phyloP scores from a whole-genome alignment of 2,113 vertebrate genomes.

The Brachyhypopomus gauderio region DNA sequence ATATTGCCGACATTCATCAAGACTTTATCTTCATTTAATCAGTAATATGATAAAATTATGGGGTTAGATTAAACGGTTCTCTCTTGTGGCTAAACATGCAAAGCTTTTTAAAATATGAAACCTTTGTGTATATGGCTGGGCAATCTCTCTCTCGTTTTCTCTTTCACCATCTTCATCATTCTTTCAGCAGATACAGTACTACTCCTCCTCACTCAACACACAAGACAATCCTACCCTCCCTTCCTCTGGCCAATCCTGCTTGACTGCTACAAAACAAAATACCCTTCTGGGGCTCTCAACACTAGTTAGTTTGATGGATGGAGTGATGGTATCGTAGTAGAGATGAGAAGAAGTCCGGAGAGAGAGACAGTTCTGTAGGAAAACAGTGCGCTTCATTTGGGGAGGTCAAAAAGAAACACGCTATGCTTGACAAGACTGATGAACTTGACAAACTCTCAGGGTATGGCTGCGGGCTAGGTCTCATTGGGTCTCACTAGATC shows the following conservation, averaged over 20 bases:
- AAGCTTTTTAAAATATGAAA: constrained; percentile 4
- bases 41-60: background rate
- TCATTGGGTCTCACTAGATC: no score
- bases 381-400: constrained; percentile 21
- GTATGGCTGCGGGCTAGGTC: constrained; percentile 60
- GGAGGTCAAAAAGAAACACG: background rate
- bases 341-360: constrained; percentile 21
- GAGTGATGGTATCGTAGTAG: constrained; percentile 31
- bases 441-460: constrained; percentile 31
- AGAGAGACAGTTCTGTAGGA: constrained; percentile 25
- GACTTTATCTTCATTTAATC: background rate
- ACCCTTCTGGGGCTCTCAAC: constrained; percentile 47
- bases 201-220: constrained; percentile 59
- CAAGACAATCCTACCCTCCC: constrained; percentile 34
- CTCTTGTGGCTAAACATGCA: constrained; percentile 1
- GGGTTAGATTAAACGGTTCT: background rate
- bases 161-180: constrained; percentile 34
- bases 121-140: background rate
- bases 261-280: constrained; percentile 50
- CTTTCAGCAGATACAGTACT: constrained; percentile 43
- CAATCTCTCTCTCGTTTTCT: constrained; percentile 49
- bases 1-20: background rate
- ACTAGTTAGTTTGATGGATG: constrained; percentile 45
- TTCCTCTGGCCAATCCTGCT: constrained; percentile 49
- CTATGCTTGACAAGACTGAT: constrained; percentile 1